Evolutionary conservation across 2,797 vertebrate genomes (phyloP).

Genomic region (Carapus acus): DNA sequence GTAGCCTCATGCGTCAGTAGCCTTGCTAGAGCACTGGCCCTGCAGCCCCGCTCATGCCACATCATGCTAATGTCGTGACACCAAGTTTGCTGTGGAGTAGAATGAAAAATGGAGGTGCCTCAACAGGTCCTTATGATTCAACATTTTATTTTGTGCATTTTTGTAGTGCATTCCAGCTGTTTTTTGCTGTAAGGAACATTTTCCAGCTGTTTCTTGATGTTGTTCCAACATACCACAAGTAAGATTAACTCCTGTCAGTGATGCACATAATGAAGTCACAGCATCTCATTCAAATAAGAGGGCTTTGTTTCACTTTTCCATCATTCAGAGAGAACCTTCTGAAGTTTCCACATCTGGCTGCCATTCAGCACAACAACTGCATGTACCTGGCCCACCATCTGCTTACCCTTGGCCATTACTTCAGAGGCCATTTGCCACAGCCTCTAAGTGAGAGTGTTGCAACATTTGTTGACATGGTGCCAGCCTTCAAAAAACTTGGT

Average conservation of each 20-base stretch:
- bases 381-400: constrained; percentile 96
- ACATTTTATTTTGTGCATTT: constrained; percentile 6
- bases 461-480: constrained; percentile 93
- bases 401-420: constrained; percentile 91
- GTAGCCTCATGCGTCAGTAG: too few species aligned
- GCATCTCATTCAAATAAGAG: not conserved
- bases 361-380: constrained; percentile 98
- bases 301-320: not conserved
- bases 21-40: too few species aligned
- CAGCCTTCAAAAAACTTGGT: constrained; percentile 90
- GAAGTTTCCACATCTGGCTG: constrained; percentile 92
- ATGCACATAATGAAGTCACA: not conserved
- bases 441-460: constrained; percentile 75
- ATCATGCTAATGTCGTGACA: too few species aligned
- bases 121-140: too few species aligned
- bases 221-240: constrained; percentile 97
- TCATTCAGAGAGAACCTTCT: constrained; percentile 85
- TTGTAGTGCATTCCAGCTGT: constrained; percentile 85
- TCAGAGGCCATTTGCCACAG: constrained; percentile 74
- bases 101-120: too few species aligned
- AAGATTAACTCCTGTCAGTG: constrained; percentile 37
- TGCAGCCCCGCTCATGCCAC: too few species aligned
- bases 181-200: constrained; percentile 90
- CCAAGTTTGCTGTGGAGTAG: too few species aligned
- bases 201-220: constrained; percentile 96